A percentile compares a stretch with the other conserved stretches of the same genome.
Evolutionary conservation across 2,888 invertebrate genomes (phyloP).

Genomic region (Lasioglossum figueresi): DNA sequence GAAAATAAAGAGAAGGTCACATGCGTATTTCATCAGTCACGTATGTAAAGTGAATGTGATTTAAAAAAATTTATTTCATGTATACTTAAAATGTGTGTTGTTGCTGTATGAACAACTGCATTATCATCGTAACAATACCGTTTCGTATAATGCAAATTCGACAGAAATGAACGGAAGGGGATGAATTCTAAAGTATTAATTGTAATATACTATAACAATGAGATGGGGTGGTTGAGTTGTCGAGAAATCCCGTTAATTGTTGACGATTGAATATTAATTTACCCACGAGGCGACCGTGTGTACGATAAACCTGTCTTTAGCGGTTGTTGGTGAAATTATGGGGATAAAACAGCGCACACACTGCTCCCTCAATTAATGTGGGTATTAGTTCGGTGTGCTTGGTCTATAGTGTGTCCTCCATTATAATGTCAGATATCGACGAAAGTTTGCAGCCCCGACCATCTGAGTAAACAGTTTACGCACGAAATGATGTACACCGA

Average conservation of each 20-base stretch:
- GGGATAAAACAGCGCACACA: neutral
- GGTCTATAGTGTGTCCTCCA: constrained; percentile 27
- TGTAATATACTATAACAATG: neutral
- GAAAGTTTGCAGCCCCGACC: constrained; percentile 44
- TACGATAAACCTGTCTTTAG: neutral
- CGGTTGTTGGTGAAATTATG: neutral
- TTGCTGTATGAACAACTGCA: neutral
- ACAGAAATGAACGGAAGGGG: neutral
- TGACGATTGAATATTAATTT: neutral
- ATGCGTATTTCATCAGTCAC: neutral
- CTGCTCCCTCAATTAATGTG: neutral
- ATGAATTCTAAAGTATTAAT: neutral
- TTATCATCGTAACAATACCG: neutral
- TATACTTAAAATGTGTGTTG: neutral
- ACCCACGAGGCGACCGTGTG: neutral
- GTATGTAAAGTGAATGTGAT: neutral
- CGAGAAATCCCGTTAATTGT: neutral
- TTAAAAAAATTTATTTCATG: neutral
- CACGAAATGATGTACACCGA: constrained; percentile 6
- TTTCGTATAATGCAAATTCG: too few species aligned
- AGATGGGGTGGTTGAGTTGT: neutral
- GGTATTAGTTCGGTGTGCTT: neutral
- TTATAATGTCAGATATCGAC: constrained; percentile 55
- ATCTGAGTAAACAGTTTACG: constrained; percentile 13
- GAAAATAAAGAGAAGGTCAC: neutral